These are phyloP conservation scores for Tetragnatha montana DNA, from an alignment of 2,888 invertebrate species.

Conservation along the genomic window DNA sequence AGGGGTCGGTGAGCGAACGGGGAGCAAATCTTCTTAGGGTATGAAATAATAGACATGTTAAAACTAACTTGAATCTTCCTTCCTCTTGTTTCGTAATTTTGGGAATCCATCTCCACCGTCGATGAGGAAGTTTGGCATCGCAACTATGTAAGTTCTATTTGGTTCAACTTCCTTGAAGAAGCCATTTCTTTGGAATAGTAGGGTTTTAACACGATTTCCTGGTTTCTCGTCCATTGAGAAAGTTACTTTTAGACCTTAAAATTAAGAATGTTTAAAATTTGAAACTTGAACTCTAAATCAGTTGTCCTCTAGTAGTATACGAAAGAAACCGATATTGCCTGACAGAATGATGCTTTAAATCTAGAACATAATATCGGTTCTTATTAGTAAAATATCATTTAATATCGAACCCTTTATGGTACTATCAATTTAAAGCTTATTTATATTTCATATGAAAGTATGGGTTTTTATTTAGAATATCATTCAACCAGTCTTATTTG, in stretches of 20 bases:
- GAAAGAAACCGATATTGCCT: neutral
- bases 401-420: neutral
- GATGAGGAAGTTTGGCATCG: slow-evolving; percentile 82
- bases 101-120: slow-evolving; percentile 85
- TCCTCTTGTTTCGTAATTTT: neutral
- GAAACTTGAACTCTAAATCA: too few species aligned
- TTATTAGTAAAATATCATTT: neutral
- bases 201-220: slow-evolving; percentile 82
- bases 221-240: slow-evolving; percentile 82
- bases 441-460: too few species aligned
- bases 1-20: neutral
- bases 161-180: slow-evolving; percentile 81
- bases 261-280: neutral
- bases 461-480: neutral
- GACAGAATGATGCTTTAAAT: neutral
- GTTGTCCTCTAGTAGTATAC: neutral
- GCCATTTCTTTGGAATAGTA: slow-evolving; percentile 81
- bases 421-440: neutral
- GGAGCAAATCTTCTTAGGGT: neutral
- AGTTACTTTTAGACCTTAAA: slow-evolving; percentile 81
- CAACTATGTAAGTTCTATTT: slow-evolving; percentile 80
- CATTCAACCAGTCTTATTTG: neutral
- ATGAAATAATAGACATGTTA: neutral
- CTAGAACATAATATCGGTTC: neutral
- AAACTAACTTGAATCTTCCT: slow-evolving; percentile 13